Percentiles rank a stretch among this genome's conserved stretches.
Conservation (phyloP, 1,140 invertebrate species). For the Tetraneura akinire region DNA sequence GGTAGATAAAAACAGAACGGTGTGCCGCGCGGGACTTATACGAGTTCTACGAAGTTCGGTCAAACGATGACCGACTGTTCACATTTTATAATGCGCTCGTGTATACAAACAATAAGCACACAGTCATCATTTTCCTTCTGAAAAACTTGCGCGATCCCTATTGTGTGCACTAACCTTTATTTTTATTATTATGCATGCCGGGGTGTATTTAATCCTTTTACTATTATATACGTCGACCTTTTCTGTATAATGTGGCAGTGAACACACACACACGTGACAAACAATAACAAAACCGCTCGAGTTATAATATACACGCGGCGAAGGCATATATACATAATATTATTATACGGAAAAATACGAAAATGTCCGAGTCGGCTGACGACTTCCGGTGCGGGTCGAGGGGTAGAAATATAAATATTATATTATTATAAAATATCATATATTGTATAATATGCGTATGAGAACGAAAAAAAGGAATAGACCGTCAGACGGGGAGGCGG, state of each 20-base stretch:
- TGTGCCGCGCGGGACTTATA: not conserved
- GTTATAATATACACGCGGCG: not conserved
- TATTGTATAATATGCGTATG: no score
- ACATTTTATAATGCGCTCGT: not conserved
- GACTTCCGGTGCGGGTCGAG: not conserved
- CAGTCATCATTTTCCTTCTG: not conserved
- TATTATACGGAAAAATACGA: not conserved
- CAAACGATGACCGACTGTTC: constrained; percentile 1
- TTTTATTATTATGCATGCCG: no score
- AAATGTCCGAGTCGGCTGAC: not conserved
- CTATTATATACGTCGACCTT: not conserved
- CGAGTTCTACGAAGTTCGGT: constrained; percentile 39
- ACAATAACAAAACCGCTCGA: not conserved
- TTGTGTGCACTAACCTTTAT: no score
- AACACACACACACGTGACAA: not conserved
- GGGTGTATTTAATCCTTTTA: not conserved
- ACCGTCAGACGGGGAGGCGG: not conserved
- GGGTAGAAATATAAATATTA: not conserved
- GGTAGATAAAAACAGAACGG: constrained; percentile 44
- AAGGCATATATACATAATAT: no score
- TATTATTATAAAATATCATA: no score
- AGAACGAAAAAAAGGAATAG: not conserved
- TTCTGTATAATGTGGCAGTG: no score
- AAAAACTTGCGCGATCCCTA: no score
- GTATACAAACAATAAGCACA: not conserved